These are phyloP conservation scores for Lerista edwardsae DNA, from an alignment of 2,797 vertebrate genomes.

Conservation along the genomic window DNA sequence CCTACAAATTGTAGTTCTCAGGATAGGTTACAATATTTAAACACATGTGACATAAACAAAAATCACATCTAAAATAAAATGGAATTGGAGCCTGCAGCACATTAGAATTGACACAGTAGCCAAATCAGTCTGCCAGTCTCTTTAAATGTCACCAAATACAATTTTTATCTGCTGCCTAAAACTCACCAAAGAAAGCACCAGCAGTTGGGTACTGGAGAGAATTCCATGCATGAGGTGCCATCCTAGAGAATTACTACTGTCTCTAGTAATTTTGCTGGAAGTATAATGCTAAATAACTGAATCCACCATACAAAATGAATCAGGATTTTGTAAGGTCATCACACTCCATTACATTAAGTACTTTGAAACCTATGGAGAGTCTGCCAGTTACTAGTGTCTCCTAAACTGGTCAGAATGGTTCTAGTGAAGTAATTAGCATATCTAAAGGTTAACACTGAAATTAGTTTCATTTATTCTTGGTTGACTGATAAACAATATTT, in stretches of 20 bases:
- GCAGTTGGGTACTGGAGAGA: background rate
- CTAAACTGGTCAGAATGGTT: no score
- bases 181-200: background rate
- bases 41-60: no score
- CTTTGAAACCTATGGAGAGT: background rate
- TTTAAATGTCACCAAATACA: background rate
- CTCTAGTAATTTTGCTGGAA: background rate
- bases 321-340: background rate
- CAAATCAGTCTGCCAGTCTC: background rate
- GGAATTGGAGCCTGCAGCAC: background rate
- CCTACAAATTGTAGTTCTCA: background rate
- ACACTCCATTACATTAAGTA: constrained; percentile 23
- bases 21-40: background rate
- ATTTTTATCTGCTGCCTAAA: background rate
- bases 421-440: background rate
- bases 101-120: background rate
- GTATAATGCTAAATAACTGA: background rate
- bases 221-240: background rate
- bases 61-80: background rate
- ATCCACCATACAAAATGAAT: background rate
- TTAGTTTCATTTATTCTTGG: constrained; percentile 1
- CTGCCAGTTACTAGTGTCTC: background rate
- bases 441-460: background rate
- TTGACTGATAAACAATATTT: background rate
- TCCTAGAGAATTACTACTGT: no score